Base-by-base conservation (phyloP, 2,888 invertebrate species). In the Isoperla grammatica region DNA sequence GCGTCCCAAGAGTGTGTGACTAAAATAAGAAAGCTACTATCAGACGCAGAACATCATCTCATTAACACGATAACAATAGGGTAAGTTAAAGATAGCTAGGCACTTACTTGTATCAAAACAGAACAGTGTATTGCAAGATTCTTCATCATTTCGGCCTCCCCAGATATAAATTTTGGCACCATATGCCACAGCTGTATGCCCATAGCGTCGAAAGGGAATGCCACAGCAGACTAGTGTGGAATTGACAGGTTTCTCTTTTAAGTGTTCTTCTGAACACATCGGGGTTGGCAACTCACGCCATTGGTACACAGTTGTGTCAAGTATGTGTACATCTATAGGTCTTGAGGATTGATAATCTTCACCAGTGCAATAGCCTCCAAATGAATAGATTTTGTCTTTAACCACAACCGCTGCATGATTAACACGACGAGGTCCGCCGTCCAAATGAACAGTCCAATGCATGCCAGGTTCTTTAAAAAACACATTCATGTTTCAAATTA, bases 371-470 rank as follows among this genome's bases (percentile, higher is more conserved):
- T 93, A 95, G 22, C 95, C 95, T 40, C 95, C 95, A 73, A 95
- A 95, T 0, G 91, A 90, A 74, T 86, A 95, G 65, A 96, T 89
- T 70, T 81, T 84, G 66, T 87, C 83, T 19, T 83, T 85, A 42
- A 93, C 84, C 60, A 84, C 81, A 20, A 88, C 91, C 4, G 91
- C 92, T n/a, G 94, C 93, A 79, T 94, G 94, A 74, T 94, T 94
- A 12, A 94, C 94, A 63, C 94, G 80, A 69, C 88, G 81, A 13
- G 94, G 95, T n/a, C 95, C 95, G 29, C 93, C 94, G 71, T 91
- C 90, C 63, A 94, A 78, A 70, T 86, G 85, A 35, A 88, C 84
- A 56, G 89, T 90, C 95, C 95, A 95, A 74, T 79, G 80, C 88
- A 90, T 90, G 29, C 29, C 29, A 4, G 29, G 29, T 29, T 29